These are phyloP conservation scores for Eutolmus rufibarbis DNA, from an alignment of 2,888 invertebrate genomes.

Conservation along the genomic window DNA sequence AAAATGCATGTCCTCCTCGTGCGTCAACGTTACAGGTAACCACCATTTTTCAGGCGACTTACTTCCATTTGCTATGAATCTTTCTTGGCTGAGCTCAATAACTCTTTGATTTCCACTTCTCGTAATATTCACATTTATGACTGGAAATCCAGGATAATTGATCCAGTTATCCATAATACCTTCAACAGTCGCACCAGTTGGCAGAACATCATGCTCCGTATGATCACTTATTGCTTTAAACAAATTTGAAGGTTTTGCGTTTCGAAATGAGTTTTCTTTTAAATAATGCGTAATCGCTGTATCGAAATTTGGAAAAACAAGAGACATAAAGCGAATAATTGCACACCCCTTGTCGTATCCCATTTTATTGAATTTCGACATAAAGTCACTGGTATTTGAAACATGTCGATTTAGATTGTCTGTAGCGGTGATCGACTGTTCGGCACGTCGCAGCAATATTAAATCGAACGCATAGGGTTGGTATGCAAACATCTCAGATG, in stretches of 20 bases:
- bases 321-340: constrained; percentile 35
- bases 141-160: constrained; percentile 24
- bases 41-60: constrained; percentile 28
- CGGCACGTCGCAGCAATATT: neutral
- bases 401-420: constrained; percentile 26
- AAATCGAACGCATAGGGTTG: neutral
- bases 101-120: too few species aligned
- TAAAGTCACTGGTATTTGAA: neutral
- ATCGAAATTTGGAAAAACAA: constrained; percentile 3
- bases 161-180: constrained; percentile 28
- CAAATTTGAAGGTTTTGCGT: constrained; percentile 15
- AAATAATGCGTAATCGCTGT: constrained; percentile 21
- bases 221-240: constrained; percentile 4
- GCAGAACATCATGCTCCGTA: neutral
- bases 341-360: constrained; percentile 23
- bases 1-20: neutral
- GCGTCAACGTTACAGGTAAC: constrained; percentile 21
- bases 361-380: neutral
- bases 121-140: constrained; percentile 10
- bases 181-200: neutral
- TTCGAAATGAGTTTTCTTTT: neutral
- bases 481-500: neutral
- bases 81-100: constrained; percentile 8
- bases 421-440: neutral
- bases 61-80: neutral